Evolutionary conservation across 64 coral and sea anemone genomes (phyloP).

Genomic region (Stichodactyla helianthus): DNA sequence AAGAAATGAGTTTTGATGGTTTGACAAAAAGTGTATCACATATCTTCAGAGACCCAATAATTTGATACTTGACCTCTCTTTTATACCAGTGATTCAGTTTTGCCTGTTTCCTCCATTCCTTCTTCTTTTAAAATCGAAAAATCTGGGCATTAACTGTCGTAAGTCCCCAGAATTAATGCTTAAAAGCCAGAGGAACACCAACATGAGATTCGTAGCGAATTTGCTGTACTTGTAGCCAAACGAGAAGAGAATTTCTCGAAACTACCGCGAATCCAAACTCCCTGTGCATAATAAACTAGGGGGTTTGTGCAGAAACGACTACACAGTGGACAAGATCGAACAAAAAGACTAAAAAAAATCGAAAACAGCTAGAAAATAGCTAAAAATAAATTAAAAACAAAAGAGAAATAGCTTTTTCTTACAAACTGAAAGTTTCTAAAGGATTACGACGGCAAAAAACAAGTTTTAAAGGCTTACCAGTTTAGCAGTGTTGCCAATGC

Average conservation of each 20-base stretch:
- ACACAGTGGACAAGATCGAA: not conserved
- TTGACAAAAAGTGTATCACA: constrained; percentile 9
- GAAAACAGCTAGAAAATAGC: not conserved
- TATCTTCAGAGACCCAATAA: constrained; percentile 15
- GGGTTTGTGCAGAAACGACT: constrained; percentile 20
- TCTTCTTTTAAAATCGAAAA: not conserved
- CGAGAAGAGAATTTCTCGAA: not conserved
- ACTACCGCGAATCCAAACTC: not conserved
- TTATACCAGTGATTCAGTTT: constrained; percentile 14
- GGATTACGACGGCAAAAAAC: constrained; percentile 1
- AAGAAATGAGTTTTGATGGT: not conserved
- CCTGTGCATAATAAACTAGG: constrained; percentile 6
- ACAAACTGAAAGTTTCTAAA: constrained; percentile 7
- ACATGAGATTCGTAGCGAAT: not conserved
- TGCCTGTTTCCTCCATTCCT: not conserved
- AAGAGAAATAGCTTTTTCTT: not conserved
- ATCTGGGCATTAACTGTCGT: not conserved
- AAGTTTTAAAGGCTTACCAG: constrained; percentile 30
- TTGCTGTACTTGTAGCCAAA: not conserved
- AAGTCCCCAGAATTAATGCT: not conserved
- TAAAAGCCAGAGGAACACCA: not conserved
- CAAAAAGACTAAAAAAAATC: not conserved
- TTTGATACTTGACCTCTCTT: constrained; percentile 27
- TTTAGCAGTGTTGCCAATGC: constrained; percentile 17
- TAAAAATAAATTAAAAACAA: not conserved